Base-by-base conservation (phyloP, 2,888 invertebrate genomes). In the Xanthia icteritia region DNA sequence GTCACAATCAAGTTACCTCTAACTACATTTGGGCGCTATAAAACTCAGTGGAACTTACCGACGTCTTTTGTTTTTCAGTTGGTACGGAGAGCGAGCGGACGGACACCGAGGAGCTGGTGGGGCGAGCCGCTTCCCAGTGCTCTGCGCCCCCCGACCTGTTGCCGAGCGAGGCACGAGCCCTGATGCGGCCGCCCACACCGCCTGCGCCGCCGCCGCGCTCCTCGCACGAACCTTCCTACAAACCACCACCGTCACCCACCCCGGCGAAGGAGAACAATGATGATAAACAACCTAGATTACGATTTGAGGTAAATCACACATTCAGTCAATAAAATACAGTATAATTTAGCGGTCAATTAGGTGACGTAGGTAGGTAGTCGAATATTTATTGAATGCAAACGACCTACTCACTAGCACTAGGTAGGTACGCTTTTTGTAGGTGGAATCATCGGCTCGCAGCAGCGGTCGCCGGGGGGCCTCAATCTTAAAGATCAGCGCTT, bases 61-160 rank as follows among this genome's bases (percentile, higher is more conserved):
- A 36, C 23, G 9, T n/a, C 0, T 39, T 73, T 60, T 45, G 5
- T 31, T 73, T 97, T 97, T 56, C 96, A 97, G 97, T 97, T 85
- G 96, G 97, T 68, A 97, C 97, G 85, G 97, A 97, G 93, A 97
- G 97, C 82, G 97, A 97, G 92, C 97, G 97, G 79, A 97, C 98
- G 63, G 98, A 98, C 91, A 98, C 98, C 0, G 98, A 98, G 89
- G 98, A 98, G 92, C 93, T 98, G 92, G 97, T 98, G 90, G 97
- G 97, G 66, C 95, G 97, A 64, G 97, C 97, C 63, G 96, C 97
- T 65, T 97, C 97, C 23, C 97, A 97, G 56, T 97, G 97, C 82
- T 97, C 97, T 68, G 97, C 97, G 13, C 97, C 97, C 17, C 97
- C 97, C 17, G 97, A 97, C 92, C 91, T 97, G 88, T 89, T 97